phyloP scores from a whole-genome alignment of 2,797 vertebrate species.

The Columba guinea region DNA sequence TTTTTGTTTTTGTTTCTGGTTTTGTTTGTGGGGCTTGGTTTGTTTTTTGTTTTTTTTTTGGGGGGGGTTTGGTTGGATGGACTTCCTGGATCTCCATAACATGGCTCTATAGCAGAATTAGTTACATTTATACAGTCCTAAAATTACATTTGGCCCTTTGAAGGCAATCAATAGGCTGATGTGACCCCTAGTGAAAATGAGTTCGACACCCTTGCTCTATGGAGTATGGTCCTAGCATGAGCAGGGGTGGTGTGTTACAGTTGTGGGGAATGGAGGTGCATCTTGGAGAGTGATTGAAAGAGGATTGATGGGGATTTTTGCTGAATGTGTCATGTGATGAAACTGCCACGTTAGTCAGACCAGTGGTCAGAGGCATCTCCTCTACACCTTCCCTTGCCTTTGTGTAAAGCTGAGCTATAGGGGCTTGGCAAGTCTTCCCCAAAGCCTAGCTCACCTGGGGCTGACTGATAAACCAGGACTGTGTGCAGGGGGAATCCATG shows the following conservation, averaged over 20 bases:
- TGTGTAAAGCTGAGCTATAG: neutral
- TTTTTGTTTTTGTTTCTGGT: too few relatives aligned
- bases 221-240: neutral
- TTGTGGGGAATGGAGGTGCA: accelerated
- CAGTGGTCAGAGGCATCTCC: neutral
- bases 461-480: neutral
- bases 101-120: neutral
- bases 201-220: neutral
- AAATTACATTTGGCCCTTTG: too few relatives aligned
- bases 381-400: neutral
- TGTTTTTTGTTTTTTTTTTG: neutral
- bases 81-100: neutral
- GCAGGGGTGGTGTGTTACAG: neutral
- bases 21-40: too few relatives aligned
- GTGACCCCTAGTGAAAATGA: too few relatives aligned
- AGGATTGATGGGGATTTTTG: neutral
- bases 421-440: neutral
- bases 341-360: neutral
- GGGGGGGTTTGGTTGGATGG: neutral
- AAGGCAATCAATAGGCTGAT: too few relatives aligned
- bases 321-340: neutral
- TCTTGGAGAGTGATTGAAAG: neutral
- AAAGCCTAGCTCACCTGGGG: neutral
- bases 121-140: too few relatives aligned
- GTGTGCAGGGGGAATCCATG: neutral